A percentile compares a stretch with the other conserved stretches of the same genome.
phyloP scores from a whole-genome alignment of 2,797 vertebrate species.

The Melanotaenia parkinsoni region DNA sequence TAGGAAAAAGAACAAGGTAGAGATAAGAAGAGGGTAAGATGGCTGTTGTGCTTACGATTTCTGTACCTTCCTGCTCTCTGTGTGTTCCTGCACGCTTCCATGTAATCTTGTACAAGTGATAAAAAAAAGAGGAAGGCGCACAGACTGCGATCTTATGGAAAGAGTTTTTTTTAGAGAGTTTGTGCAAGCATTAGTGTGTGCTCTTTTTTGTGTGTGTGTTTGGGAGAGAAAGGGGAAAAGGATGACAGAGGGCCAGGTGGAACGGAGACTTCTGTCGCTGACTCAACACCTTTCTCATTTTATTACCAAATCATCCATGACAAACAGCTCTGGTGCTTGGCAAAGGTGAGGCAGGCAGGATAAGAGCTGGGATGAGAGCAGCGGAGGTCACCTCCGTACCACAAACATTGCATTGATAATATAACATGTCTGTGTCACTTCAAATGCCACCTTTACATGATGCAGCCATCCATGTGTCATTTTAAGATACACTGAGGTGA shows the following conservation, averaged over 20 bases:
- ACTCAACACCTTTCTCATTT: slow-evolving; percentile 86
- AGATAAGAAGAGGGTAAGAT: slow-evolving; percentile 28
- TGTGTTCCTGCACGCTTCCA: neutral
- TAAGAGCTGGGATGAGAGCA: slow-evolving; percentile 62
- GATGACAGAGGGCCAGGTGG: slow-evolving; percentile 81
- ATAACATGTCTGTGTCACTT: slow-evolving; percentile 72
- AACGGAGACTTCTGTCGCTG: slow-evolving; percentile 82
- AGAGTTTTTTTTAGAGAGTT: slow-evolving; percentile 22
- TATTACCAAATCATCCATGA: slow-evolving; percentile 86
- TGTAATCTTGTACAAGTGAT: slow-evolving; percentile 7
- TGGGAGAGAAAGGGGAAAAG: slow-evolving; percentile 50
- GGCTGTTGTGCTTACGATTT: slow-evolving; percentile 17
- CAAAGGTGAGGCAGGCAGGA: slow-evolving; percentile 74
- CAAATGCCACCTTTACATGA: slow-evolving; percentile 74
- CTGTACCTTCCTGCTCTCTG: slow-evolving; percentile 8
- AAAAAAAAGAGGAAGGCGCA: slow-evolving; percentile 24
- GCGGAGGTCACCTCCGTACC: slow-evolving; percentile 70
- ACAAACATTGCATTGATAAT: slow-evolving; percentile 69
- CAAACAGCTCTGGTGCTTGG: slow-evolving; percentile 79
- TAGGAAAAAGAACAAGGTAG: slow-evolving; percentile 42
- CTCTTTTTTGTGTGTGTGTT: slow-evolving; percentile 18
- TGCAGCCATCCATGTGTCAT: slow-evolving; percentile 72
- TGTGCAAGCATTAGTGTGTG: slow-evolving; percentile 26
- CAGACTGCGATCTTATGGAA: slow-evolving; percentile 12
- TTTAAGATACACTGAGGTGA: slow-evolving; percentile 64